Evolutionary conservation across 2,797 vertebrate genomes (phyloP).

Genomic region (Megaceryle alcyon): DNA sequence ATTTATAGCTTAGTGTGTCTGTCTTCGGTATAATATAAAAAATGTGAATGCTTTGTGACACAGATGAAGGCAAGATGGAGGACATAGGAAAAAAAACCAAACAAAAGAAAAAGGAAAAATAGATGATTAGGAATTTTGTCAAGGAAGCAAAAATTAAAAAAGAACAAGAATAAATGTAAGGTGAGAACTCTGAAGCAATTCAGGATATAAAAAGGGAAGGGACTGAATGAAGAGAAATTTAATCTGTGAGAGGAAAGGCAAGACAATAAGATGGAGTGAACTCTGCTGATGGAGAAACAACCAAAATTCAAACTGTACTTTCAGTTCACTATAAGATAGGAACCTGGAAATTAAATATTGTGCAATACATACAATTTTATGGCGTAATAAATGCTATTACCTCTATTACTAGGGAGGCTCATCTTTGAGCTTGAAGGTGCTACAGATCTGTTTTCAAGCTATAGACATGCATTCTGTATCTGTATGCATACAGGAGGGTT

Average conservation of each 20-base stretch:
- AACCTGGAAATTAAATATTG: not conserved
- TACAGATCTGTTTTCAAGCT: not conserved
- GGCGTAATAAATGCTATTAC: not conserved
- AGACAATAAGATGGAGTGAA: not conserved
- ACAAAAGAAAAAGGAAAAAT: not conserved
- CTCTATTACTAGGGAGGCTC: not conserved
- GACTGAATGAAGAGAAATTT: not conserved
- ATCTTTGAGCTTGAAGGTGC: not conserved
- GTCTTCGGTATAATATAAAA: not conserved
- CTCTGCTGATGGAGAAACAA: not conserved
- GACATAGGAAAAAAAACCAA: not conserved
- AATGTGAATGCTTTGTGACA: not conserved
- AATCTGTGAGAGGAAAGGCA: not conserved
- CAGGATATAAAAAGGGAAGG: not conserved
- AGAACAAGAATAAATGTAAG: not conserved
- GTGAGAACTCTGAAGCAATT: not conserved
- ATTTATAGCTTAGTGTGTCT: not conserved
- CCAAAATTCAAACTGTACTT: not conserved
- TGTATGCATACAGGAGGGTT: not conserved
- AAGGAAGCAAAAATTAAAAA: not conserved
- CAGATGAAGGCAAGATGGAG: not conserved
- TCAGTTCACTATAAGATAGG: not conserved
- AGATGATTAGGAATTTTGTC: not conserved
- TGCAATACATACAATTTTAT: not conserved
- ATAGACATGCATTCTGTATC: not conserved